phyloP scores from a whole-genome alignment of 2,113 vertebrate species.

The Leucoraja erinaceus region DNA sequence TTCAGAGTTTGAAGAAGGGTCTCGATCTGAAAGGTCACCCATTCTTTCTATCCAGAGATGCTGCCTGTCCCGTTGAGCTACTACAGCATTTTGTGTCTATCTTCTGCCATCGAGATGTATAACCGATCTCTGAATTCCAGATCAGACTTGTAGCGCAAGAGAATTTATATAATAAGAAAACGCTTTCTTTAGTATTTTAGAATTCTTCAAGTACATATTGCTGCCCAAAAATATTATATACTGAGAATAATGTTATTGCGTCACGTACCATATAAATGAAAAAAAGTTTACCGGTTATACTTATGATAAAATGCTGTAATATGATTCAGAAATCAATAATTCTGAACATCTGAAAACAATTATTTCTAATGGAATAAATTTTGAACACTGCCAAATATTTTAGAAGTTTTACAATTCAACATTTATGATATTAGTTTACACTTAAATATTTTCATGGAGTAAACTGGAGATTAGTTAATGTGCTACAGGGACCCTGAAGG shows the following conservation, averaged over 20 bases:
- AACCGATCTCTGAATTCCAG: neutral
- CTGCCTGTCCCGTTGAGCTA: no score
- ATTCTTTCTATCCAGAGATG: no score
- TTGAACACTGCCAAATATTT: constrained; percentile 6
- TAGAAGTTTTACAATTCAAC: neutral
- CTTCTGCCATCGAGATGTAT: no score
- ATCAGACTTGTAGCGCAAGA: neutral
- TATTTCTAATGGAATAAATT: neutral
- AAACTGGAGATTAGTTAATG: neutral
- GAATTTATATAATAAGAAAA: neutral
- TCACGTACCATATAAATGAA: neutral
- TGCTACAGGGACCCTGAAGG: neutral
- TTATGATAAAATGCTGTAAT: neutral
- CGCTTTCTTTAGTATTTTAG: neutral
- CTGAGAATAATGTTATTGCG: neutral
- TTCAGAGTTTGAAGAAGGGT: no score
- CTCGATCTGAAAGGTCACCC: no score
- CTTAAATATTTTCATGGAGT: neutral
- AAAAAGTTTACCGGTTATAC: neutral
- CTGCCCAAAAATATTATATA: neutral
- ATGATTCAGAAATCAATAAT: neutral
- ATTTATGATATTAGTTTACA: neutral
- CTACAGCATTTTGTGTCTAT: no score
- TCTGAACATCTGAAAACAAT: neutral
- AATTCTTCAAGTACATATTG: neutral